These are phyloP conservation scores for Cenopis cana DNA, from an alignment of 2,888 invertebrate genomes.

Conservation along the genomic window DNA sequence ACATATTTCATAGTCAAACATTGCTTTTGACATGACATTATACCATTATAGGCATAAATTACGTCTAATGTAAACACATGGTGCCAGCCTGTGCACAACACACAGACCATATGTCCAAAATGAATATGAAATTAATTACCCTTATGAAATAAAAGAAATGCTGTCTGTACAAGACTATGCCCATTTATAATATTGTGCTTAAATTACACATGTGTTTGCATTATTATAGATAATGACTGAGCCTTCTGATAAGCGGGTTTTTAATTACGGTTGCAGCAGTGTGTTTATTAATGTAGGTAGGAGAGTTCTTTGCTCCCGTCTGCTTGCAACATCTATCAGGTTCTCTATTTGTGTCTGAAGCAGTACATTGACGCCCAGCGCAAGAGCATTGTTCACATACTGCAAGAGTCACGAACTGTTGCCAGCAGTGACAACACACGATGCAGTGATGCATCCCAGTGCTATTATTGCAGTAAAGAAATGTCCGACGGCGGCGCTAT, in stretches of 20 bases:
- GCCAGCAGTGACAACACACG: conserved; percentile 65
- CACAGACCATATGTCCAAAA: conserved; percentile 31
- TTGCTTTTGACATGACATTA: conserved; percentile 35
- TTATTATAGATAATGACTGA: conserved; percentile 19
- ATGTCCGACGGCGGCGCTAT: conserved; percentile 70
- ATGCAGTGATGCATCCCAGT: conserved; percentile 67
- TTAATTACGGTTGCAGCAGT: conserved; percentile 31
- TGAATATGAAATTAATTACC: conserved; percentile 27
- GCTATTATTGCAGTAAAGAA: conserved; percentile 73
- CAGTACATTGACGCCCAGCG: conserved; percentile 58
- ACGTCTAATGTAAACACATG: conserved; percentile 37
- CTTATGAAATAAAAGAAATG: conserved; percentile 30
- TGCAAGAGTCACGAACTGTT: conserved; percentile 73
- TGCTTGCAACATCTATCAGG: conserved; percentile 62
- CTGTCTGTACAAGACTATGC: conserved; percentile 23
- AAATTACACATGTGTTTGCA: conserved; percentile 37
- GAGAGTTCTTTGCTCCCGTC: conserved; percentile 67
- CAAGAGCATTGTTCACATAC: conserved; percentile 78
- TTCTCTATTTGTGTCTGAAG: conserved; percentile 70
- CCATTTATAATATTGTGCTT: conserved; percentile 23
- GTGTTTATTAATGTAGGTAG: conserved; percentile 32
- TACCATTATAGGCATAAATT: conserved; percentile 37
- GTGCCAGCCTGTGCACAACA: conserved; percentile 26
- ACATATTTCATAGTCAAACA: conserved; percentile 27
- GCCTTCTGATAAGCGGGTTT: conserved; percentile 21